These are phyloP conservation scores for Anolis sagrei DNA, from an alignment of 2,113 vertebrate genomes.

Conservation along the genomic window DNA sequence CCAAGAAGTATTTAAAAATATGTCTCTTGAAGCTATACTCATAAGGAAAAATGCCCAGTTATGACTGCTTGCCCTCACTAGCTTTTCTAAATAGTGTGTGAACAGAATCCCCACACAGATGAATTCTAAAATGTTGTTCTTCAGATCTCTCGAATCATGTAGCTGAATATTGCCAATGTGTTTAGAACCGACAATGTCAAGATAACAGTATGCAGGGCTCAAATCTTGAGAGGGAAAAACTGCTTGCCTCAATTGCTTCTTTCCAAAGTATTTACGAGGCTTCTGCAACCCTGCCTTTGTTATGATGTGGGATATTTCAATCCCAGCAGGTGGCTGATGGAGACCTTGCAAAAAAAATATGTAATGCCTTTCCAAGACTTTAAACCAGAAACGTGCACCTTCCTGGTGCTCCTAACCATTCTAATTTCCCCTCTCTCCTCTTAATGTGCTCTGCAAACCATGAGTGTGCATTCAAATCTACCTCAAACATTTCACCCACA, in stretches of 20 bases:
- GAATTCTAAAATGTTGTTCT: slow-evolving; percentile 49
- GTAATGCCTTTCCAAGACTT: slow-evolving; percentile 84
- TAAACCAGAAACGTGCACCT: slow-evolving; percentile 85
- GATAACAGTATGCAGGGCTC: slow-evolving; percentile 51
- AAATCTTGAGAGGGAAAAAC: slow-evolving; percentile 69
- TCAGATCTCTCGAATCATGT: slow-evolving; percentile 16
- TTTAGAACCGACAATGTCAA: slow-evolving; percentile 22
- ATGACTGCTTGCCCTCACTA: neutral
- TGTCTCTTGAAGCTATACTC: neutral
- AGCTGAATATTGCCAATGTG: neutral
- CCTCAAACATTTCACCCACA: slow-evolving; percentile 86
- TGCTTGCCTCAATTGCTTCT: slow-evolving; percentile 73
- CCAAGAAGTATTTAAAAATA: neutral
- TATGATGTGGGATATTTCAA: slow-evolving; percentile 87
- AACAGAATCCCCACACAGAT: neutral
- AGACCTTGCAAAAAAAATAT: slow-evolving; percentile 90
- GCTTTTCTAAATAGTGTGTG: neutral
- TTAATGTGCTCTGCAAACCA: slow-evolving; percentile 86
- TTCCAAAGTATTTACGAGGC: slow-evolving; percentile 88
- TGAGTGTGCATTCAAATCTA: slow-evolving; percentile 90
- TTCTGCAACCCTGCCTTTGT: slow-evolving; percentile 87
- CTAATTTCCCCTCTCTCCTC: slow-evolving; percentile 88
- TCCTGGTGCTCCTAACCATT: slow-evolving; percentile 80
- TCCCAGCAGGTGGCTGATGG: slow-evolving; percentile 87
- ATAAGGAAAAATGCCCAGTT: neutral